Evolutionary conservation across 35 echinoderm and acorn worm species (phyloP).

Genomic region (Lytechinus pictus): DNA sequence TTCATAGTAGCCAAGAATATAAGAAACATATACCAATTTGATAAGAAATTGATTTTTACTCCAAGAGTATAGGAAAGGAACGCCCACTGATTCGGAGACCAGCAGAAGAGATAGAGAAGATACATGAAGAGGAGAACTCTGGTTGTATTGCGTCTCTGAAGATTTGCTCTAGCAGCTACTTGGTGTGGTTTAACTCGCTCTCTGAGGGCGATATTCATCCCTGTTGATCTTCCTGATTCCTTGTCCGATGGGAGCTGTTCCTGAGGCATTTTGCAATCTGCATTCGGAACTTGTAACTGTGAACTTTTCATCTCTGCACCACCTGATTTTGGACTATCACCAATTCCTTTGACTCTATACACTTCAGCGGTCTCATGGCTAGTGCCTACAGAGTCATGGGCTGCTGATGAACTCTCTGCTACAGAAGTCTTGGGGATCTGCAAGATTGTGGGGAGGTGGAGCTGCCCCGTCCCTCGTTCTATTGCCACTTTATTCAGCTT

Average conservation of each 20-base stretch:
- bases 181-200: neutral
- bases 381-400: neutral
- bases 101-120: slow-evolving; percentile 74
- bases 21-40: neutral
- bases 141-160: slow-evolving; percentile 44
- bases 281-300: neutral
- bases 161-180: neutral
- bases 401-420: neutral
- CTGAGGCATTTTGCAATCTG: neutral
- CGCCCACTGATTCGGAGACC: slow-evolving; percentile 73
- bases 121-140: slow-evolving; percentile 65
- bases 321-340: neutral
- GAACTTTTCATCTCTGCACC: neutral
- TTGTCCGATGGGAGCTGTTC: neutral
- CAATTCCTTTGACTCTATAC: neutral
- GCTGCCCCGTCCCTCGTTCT: neutral
- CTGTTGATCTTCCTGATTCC: neutral
- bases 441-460: neutral
- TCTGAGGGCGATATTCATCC: neutral
- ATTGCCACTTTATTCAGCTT: slow-evolving; percentile 48
- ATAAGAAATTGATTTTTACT: neutral
- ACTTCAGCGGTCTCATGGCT: neutral
- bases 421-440: neutral
- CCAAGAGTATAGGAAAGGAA: slow-evolving; percentile 71
- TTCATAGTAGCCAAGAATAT: neutral